Evolutionary conservation across 2,888 invertebrate genomes (phyloP).

Genomic region (Dynastes maya): DNA sequence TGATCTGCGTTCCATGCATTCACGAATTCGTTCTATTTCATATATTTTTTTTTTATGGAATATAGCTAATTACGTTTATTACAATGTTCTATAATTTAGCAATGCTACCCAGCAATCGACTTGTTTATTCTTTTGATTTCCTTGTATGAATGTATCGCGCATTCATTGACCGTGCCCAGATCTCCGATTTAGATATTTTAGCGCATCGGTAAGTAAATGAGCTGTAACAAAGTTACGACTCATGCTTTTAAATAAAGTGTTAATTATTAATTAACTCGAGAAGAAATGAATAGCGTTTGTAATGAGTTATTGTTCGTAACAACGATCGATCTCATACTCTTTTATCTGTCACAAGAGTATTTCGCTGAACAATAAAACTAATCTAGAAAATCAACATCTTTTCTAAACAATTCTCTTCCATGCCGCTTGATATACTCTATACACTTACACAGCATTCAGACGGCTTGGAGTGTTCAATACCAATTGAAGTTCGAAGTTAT

Average conservation of each 20-base stretch:
- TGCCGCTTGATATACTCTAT: neutral
- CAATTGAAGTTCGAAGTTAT: slow-evolving; percentile 1
- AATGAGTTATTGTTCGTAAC: slow-evolving; percentile 47
- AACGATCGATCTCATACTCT: neutral
- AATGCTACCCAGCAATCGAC: too few species aligned
- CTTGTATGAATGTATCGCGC: too few species aligned
- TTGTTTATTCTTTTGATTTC: too few species aligned
- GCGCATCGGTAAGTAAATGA: slow-evolving; percentile 32
- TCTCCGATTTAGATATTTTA: slow-evolving; percentile 36
- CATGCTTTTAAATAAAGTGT: slow-evolving; percentile 43
- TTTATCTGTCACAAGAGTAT: slow-evolving; percentile 11
- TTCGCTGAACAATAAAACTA: slow-evolving; percentile 22
- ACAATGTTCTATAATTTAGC: too few species aligned
- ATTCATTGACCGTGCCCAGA: too few species aligned
- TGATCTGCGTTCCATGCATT: too few species aligned
- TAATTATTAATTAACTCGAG: slow-evolving; percentile 47
- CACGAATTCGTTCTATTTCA: too few species aligned
- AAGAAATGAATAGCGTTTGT: slow-evolving; percentile 33
- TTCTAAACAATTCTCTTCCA: neutral
- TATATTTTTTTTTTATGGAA: too few species aligned
- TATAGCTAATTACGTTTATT: too few species aligned
- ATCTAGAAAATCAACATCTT: slow-evolving; percentile 34
- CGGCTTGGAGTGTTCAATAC: neutral
- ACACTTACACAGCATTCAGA: neutral
- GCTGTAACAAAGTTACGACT: slow-evolving; percentile 34